Percentiles rank a stretch among this genome's conserved stretches.
These are phyloP conservation scores for Eudasyphora cyanicolor DNA, from an alignment of 2,888 invertebrate genomes.

Conservation along the genomic window DNA sequence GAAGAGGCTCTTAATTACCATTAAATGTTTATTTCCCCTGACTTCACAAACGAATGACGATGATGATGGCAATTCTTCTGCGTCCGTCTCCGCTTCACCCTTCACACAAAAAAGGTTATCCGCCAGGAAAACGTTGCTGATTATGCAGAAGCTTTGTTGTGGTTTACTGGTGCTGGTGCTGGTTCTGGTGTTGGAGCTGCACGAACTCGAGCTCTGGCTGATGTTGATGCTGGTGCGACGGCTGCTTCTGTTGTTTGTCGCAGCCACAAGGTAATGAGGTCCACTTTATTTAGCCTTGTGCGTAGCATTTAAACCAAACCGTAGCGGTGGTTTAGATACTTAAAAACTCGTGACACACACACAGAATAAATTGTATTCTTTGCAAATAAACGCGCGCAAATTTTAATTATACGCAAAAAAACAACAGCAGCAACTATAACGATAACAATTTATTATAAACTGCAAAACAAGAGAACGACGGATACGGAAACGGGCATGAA, in stretches of 20 bases:
- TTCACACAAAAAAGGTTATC: background rate
- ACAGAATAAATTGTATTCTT: too few relatives aligned
- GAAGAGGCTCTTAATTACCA: conserved; percentile 57
- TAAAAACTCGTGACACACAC: conserved; percentile 8
- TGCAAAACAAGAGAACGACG: conserved; percentile 18
- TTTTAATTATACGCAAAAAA: conserved; percentile 45
- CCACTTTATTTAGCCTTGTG: too few relatives aligned
- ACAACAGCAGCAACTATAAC: too few relatives aligned
- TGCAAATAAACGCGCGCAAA: conserved; percentile 57
- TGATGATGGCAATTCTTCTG: background rate
- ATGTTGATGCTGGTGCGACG: background rate
- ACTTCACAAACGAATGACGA: conserved; percentile 45
- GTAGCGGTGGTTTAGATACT: background rate
- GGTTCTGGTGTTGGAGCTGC: background rate
- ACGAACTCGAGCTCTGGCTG: too few relatives aligned
- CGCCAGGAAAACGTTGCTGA: background rate
- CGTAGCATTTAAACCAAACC: too few relatives aligned
- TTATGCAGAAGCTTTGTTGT: background rate
- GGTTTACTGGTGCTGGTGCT: background rate
- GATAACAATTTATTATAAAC: too few relatives aligned
- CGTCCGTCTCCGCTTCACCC: too few relatives aligned
- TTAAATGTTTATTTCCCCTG: conserved; percentile 59
- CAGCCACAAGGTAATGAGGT: background rate
- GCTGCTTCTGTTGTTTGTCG: conserved; percentile 31
- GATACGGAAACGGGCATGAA: background rate